phyloP scores from a whole-genome alignment of 2,797 vertebrate genomes.

The Gymnopithys bicolor region DNA sequence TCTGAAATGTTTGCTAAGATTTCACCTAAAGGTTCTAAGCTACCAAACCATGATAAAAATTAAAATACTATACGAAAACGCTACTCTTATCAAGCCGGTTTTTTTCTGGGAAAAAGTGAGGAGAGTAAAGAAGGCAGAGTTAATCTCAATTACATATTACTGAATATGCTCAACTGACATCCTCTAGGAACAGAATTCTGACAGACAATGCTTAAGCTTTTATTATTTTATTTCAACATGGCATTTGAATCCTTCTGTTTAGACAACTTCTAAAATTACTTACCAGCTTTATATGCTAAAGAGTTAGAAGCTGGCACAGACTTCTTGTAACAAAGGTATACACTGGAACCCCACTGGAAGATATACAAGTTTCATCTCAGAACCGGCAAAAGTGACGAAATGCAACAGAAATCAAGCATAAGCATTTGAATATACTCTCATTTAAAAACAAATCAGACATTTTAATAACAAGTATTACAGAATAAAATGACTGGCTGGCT shows the following conservation, averaged over 20 bases:
- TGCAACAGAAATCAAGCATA: not conserved
- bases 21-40: not conserved
- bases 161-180: not conserved
- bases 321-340: slow-evolving; percentile 98
- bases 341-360: slow-evolving; percentile 96
- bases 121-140: not conserved
- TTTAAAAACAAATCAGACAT: not conserved
- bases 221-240: not conserved
- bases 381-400: not conserved
- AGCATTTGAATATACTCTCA: not conserved
- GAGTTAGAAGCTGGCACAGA: slow-evolving; percentile 95
- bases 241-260: not conserved
- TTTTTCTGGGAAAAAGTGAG: not conserved
- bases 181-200: not conserved
- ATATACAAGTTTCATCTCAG: slow-evolving; percentile 59
- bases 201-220: not conserved
- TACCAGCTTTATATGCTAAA: slow-evolving; percentile 96
- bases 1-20: not conserved
- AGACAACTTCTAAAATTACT: slow-evolving; percentile 68
- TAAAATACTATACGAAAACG: not conserved
- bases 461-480: not conserved
- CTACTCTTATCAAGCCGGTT: not conserved
- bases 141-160: not conserved
- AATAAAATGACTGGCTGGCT: not conserved
- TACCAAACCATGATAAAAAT: not conserved